Evolutionary conservation across 2,888 invertebrate species (phyloP).

Genomic region (Oxystoma pomonae): DNA sequence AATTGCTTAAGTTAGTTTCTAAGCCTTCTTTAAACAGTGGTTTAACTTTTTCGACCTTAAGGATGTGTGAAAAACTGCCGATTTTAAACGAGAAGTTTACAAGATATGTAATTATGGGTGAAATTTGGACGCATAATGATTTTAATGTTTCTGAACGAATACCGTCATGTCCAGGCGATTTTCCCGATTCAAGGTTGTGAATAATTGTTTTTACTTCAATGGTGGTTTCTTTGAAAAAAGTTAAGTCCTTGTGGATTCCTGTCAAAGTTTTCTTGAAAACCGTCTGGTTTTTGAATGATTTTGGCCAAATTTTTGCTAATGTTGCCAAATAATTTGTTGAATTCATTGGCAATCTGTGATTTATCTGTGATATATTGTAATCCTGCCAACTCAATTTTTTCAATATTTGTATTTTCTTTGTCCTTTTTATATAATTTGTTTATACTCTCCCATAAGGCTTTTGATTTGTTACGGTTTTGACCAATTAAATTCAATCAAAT

Average conservation of each 20-base stretch:
- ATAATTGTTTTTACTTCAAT: neutral
- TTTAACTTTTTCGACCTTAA: slow-evolving; percentile 12
- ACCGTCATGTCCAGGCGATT: slow-evolving; percentile 6
- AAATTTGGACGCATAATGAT: slow-evolving; percentile 8
- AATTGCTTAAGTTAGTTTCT: slow-evolving; percentile 5
- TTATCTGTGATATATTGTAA: neutral
- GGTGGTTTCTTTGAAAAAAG: neutral
- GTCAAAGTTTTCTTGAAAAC: neutral
- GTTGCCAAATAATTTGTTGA: neutral
- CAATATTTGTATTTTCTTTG: neutral
- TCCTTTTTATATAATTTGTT: neutral
- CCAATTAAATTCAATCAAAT: neutral
- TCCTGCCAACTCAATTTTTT: too few relatives aligned
- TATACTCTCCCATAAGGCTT: too few relatives aligned
- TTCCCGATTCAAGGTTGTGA: neutral
- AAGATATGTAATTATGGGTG: slow-evolving; percentile 9
- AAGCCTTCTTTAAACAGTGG: slow-evolving; percentile 10
- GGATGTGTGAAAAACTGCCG: slow-evolving; percentile 9
- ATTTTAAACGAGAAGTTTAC: slow-evolving; percentile 9
- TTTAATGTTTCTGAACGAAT: slow-evolving; percentile 11
- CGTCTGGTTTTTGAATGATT: neutral
- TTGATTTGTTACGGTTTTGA: neutral
- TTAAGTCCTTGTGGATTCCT: neutral
- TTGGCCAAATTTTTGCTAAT: neutral
- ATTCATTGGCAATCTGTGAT: neutral